Percentiles rank a stretch among this genome's conserved stretches.
These are phyloP conservation scores for Neoaliturus tenellus DNA, from an alignment of 2,888 invertebrate genomes.

Conservation along the genomic window DNA sequence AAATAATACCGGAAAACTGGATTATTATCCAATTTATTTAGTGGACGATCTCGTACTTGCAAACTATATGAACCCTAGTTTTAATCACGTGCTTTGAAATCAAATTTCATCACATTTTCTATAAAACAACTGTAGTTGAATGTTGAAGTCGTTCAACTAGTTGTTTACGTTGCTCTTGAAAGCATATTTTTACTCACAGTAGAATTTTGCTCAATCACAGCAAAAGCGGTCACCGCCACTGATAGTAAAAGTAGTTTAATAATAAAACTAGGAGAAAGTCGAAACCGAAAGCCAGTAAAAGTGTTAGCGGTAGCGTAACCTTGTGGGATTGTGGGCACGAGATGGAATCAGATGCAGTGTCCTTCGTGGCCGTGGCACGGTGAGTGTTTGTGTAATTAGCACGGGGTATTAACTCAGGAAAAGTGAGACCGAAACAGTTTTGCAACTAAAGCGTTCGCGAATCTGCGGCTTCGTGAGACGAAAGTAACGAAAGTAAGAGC, in stretches of 20 bases:
- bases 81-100: too few species aligned
- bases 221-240: neutral
- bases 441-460: neutral
- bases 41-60: too few species aligned
- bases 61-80: too few species aligned
- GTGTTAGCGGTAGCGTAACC: neutral
- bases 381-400: neutral
- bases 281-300: conserved; percentile 10
- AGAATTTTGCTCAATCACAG: neutral
- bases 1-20: too few species aligned
- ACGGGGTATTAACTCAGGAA: neutral
- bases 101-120: too few species aligned
- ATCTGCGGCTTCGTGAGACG: conserved; percentile 1
- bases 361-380: neutral
- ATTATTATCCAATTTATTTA: too few species aligned
- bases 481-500: neutral
- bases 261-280: neutral
- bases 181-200: too few species aligned
- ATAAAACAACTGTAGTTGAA: too few species aligned
- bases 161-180: too few species aligned
- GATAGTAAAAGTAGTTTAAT: neutral
- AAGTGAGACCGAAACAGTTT: conserved; percentile 15
- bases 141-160: too few species aligned
- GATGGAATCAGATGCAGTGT: neutral
- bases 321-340: neutral